Conservation (phyloP, 2,888 invertebrate genomes). For the Dioctria rufipes region DNA sequence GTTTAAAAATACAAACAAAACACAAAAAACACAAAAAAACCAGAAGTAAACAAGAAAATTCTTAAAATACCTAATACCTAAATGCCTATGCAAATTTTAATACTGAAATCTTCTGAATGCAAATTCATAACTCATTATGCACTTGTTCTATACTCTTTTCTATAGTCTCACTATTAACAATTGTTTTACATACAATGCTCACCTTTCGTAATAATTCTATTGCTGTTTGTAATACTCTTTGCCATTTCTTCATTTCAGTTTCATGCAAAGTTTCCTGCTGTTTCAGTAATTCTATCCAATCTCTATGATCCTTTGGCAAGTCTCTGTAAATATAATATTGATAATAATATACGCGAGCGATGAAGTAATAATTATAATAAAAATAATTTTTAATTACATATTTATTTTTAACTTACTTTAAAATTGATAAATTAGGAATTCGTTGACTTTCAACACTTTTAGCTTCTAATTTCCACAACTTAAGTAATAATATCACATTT, state of each 20-base stretch:
- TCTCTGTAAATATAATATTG: conserved; percentile 71
- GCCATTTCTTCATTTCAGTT: conserved; percentile 87
- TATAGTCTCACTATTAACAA: conserved; percentile 67
- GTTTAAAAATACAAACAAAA: conserved; percentile 29
- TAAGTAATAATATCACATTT: conserved; percentile 87
- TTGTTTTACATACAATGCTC: conserved; percentile 70
- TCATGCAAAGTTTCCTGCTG: conserved; percentile 87
- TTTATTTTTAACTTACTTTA: conserved; percentile 8
- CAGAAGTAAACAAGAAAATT: background rate
- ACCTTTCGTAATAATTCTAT: conserved; percentile 83
- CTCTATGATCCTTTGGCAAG: conserved; percentile 82
- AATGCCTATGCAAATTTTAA: conserved; percentile 6
- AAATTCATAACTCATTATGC: conserved; percentile 60
- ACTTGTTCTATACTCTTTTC: conserved; percentile 67
- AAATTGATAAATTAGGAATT: conserved; percentile 54
- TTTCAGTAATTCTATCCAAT: conserved; percentile 86
- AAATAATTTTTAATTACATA: background rate
- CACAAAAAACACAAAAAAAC: conserved; percentile 2
- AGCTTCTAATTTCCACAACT: conserved; percentile 83
- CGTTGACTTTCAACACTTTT: conserved; percentile 43
- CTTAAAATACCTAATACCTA: conserved; percentile 24
- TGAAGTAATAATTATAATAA: too few species aligned
- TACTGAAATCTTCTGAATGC: conserved; percentile 5
- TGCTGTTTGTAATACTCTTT: conserved; percentile 80
- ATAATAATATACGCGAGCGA: too few species aligned